Base-by-base conservation (phyloP, 2,797 vertebrate species). In the Anolis apletophallus region DNA sequence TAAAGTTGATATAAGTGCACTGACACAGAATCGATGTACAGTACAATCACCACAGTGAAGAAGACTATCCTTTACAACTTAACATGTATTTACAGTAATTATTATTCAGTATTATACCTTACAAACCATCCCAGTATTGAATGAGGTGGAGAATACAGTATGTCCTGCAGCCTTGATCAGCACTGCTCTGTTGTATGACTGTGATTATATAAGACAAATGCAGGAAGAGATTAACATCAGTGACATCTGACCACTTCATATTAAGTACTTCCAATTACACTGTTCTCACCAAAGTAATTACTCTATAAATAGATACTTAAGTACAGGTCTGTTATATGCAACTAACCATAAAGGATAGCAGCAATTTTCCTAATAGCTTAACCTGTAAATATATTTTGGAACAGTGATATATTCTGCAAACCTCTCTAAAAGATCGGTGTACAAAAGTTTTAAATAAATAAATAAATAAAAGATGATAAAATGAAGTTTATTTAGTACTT, bases 271-370 rank as follows among this genome's bases (percentile, higher is more conserved):
- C 50, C 83, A 87, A 64, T 85, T 91, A 74, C 32, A 81, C 61
- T 75, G 75, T 93, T 87, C 84, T 90, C 73, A n/a, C 3, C 52
- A 5, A 87, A 88, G 54, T 72, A 90, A 90, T 89, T 92, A 83
- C 36, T 88, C 83, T 83, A 76, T 90, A 92, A 94, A 92, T 90
- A 91, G 90, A 54, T 76, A 68, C 21, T 89, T 91, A 92, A 94
- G 4, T 91, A 79, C 75, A 77, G 82, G 83, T 91, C 94, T 93
- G 79, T 81, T 85, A 0, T 87, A 76, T 29, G 3, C 59, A 91
- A 74, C 0, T 0, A 72, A 77, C 1, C 0, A 72, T 88, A 21
- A 82, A 54, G 80, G 74, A 84, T 77, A 11, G 50, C 76, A 69
- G 84, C 61, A 85, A 87, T 93, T 91, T 92, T 14, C 46, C 11